These are phyloP conservation scores for Lutjanus argentimaculatus DNA, from an alignment of 2,797 vertebrate species.

Conservation along the genomic window DNA sequence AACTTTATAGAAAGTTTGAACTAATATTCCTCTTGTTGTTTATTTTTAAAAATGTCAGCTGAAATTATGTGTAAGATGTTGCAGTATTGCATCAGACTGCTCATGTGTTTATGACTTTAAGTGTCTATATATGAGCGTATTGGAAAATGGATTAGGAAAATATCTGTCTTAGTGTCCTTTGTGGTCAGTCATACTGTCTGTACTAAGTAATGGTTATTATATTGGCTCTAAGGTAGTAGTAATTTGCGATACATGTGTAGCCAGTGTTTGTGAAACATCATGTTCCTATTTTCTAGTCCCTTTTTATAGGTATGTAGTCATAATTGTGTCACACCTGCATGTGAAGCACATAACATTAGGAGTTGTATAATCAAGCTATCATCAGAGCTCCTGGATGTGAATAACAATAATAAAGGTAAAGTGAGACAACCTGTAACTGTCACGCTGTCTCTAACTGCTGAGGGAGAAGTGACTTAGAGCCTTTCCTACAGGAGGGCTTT, in stretches of 20 bases:
- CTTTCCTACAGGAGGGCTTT: conserved; percentile 82
- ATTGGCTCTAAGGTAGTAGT: conserved; percentile 33
- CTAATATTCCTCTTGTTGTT: too few species aligned
- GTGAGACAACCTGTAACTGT: conserved; percentile 81
- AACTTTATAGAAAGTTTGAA: too few species aligned
- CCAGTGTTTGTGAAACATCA: conserved; percentile 44
- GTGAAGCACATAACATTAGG: conserved; percentile 69
- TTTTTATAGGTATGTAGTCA: conserved; percentile 63
- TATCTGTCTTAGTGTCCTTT: conserved; percentile 31
- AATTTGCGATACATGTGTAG: conserved; percentile 40
- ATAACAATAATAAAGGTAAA: conserved; percentile 83
- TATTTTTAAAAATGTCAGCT: too few species aligned
- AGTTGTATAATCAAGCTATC: conserved; percentile 75
- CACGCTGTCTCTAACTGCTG: conserved; percentile 73
- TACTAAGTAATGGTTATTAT: conserved; percentile 62
- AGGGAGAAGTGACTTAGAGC: conserved; percentile 80
- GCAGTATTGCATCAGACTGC: neutral
- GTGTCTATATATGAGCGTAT: conserved; percentile 16
- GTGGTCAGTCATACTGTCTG: conserved; percentile 29
- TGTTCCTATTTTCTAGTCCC: conserved; percentile 45
- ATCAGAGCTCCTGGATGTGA: conserved; percentile 65
- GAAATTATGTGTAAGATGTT: conserved; percentile 7
- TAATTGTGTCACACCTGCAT: conserved; percentile 65
- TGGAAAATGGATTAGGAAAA: conserved; percentile 58
- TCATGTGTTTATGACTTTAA: conserved; percentile 30